Base-by-base conservation (phyloP, 2,113 vertebrate genomes). In the Desmodus rotundus region DNA sequence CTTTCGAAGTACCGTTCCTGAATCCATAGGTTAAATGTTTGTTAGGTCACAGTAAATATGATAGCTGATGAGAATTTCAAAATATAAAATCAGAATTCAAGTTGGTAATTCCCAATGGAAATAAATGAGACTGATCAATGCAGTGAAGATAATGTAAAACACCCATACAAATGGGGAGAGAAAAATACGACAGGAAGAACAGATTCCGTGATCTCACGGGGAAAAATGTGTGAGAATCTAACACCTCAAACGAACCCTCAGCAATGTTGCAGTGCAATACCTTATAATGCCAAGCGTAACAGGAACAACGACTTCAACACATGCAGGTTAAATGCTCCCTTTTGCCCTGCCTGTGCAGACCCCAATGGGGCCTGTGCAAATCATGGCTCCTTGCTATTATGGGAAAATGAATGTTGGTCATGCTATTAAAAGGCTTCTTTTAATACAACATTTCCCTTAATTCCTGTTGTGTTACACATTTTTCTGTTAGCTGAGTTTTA, bases 11-110 rank as follows among this genome's bases (percentile, higher is more conserved):
- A 33, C 50, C 28, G 72, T 20, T 63, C 10, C 41, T 67, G 52
- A 84, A 47, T 26, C 43, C 11, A 47, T 13, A n/a, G 14, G n/a
- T 94, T 84, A 63, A 20, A 68, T 47, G 68, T 86, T 33, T 67
- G 45, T 47, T 41, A 73, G 31, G n/a, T 65, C 80, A 68, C 36
- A 38, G 15, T 45, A 58, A 82, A 24, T 36, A 67, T 73, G 31
- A 47, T 4, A 58, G 50, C 13, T 45, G 50, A 52, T 93, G 15
- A 72, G 47, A 91, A 93, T 91, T 93, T 90, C 45, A 84, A 87
- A 80, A 76, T 17, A 58, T 47, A 61, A 82, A 76, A 54, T 19
- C 1, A 65, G 19, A 93, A 90, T 81, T 80, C 63, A 88, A 78
- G 84, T 7, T 56, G 28, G 33, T 36, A 73, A 19, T 83, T 50